Evolutionary conservation across 2,797 vertebrate genomes (phyloP).

Genomic region (Lophotriccus pileatus): DNA sequence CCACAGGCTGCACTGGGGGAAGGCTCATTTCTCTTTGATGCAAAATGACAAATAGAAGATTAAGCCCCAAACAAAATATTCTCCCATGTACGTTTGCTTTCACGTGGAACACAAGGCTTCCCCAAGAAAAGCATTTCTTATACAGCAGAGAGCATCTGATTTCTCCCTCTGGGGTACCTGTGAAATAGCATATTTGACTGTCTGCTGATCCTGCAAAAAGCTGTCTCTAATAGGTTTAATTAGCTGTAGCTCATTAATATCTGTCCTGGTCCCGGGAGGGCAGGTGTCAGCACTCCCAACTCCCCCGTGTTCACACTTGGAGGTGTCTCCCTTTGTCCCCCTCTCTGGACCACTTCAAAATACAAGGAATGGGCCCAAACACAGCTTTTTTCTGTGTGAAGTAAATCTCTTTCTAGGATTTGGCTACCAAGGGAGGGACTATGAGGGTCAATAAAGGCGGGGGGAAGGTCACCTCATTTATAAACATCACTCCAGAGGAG

Average conservation of each 20-base stretch:
- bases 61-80: neutral
- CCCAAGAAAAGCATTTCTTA: neutral
- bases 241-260: neutral
- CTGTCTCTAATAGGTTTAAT: neutral
- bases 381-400: neutral
- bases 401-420: neutral
- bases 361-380: neutral
- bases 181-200: neutral
- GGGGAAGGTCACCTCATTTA: neutral
- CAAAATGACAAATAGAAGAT: neutral
- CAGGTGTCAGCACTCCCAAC: neutral
- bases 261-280: neutral
- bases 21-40: neutral
- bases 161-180: neutral
- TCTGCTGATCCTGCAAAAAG: neutral
- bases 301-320: neutral
- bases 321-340: neutral
- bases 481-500: neutral
- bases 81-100: accelerated
- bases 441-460: neutral
- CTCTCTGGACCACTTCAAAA: neutral
- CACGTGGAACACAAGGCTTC: neutral
- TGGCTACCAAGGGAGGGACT: neutral
- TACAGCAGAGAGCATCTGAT: neutral
- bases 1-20: neutral